A percentile compares a stretch with the other conserved stretches of the same genome.
These are phyloP conservation scores for Trissolcus brochymenae DNA, from an alignment of 2,888 invertebrate species.

Conservation along the genomic window DNA sequence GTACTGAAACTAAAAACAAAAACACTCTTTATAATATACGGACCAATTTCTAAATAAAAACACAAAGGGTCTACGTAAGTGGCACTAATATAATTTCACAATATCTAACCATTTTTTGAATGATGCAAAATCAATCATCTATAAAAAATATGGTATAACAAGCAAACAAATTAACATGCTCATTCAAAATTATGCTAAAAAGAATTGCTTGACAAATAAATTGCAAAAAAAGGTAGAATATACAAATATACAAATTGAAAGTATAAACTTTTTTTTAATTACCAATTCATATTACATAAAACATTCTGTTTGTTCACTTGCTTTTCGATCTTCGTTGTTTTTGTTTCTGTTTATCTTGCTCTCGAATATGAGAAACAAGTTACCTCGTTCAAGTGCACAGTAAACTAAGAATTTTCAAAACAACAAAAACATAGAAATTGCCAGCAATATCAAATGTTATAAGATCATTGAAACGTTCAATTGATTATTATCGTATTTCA, in stretches of 20 bases:
- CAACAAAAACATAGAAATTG: too few relatives aligned
- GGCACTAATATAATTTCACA: background rate
- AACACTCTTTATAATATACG: constrained; percentile 10
- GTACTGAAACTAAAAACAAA: background rate
- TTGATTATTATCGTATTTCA: too few relatives aligned
- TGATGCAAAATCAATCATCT: constrained; percentile 37
- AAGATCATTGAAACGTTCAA: too few relatives aligned
- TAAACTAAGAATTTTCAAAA: too few relatives aligned
- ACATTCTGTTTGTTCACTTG: constrained; percentile 21
- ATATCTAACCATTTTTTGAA: background rate
- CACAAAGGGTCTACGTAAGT: background rate
- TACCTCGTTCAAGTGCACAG: too few relatives aligned
- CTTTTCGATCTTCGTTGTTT: constrained; percentile 30
- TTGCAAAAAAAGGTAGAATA: background rate
- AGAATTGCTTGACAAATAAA: constrained; percentile 2
- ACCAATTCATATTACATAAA: constrained; percentile 25
- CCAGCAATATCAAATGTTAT: too few relatives aligned
- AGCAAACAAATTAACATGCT: constrained; percentile 37
- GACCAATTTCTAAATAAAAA: constrained; percentile 22
- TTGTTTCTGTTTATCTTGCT: constrained; percentile 5
- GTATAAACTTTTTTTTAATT: background rate
- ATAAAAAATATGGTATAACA: constrained; percentile 5
- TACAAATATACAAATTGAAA: background rate
- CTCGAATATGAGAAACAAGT: too few relatives aligned
- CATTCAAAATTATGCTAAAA: constrained; percentile 18